Evolutionary conservation across 2,113 vertebrate genomes (phyloP).

Genomic region (Sminthopsis crassicaudata): DNA sequence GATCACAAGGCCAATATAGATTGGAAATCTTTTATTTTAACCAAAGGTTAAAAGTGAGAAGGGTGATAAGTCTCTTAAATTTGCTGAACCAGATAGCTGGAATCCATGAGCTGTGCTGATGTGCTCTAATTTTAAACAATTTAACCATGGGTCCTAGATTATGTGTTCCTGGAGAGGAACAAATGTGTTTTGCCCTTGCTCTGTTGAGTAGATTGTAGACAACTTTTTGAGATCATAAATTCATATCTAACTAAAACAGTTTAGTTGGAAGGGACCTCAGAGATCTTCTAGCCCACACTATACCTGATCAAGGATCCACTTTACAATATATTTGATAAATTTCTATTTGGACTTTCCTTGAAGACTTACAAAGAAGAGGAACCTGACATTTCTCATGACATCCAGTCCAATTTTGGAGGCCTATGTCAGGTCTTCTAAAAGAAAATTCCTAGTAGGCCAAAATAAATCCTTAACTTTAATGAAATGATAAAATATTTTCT

Average conservation of each 20-base stretch:
- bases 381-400: not conserved
- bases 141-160: constrained; percentile 54
- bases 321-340: not conserved
- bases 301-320: not conserved
- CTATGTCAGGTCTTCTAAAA: not conserved
- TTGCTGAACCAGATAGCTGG: constrained; percentile 32
- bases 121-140: constrained; percentile 41
- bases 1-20: constrained; percentile 32
- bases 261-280: not conserved
- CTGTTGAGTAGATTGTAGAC: not conserved
- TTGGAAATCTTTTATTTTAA: too few relatives aligned
- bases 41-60: constrained; percentile 23
- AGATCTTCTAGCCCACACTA: not conserved
- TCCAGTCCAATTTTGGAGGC: not conserved
- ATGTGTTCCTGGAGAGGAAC: constrained; percentile 2
- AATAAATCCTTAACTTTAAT: not conserved
- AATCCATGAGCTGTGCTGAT: constrained; percentile 25
- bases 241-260: not conserved
- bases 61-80: constrained; percentile 52
- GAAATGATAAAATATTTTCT: not conserved
- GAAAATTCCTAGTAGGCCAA: not conserved
- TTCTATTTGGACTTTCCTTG: not conserved
- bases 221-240: not conserved
- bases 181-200: not conserved
- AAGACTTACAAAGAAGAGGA: not conserved